Conservation (phyloP, 2,797 vertebrate genomes). For the Echiichthys vipera region DNA sequence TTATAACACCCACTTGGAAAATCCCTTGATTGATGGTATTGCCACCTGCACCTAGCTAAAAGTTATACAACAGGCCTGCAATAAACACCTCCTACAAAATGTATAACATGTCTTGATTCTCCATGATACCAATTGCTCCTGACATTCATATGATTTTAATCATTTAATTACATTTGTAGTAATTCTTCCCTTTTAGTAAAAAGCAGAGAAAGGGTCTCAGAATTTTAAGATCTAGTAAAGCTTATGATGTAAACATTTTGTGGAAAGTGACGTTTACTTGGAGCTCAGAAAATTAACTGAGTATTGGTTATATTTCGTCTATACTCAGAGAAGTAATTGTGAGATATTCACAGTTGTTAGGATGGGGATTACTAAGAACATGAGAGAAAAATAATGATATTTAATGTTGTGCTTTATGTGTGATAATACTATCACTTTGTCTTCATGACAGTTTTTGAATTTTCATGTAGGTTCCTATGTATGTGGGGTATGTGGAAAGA, state of each 20-base stretch:
- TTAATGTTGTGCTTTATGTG: background rate
- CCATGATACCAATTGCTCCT: background rate
- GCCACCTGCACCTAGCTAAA: background rate
- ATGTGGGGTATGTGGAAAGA: constrained; percentile 97
- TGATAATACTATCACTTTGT: background rate
- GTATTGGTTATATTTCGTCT: background rate
- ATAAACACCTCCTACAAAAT: background rate
- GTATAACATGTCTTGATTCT: background rate
- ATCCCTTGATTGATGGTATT: too few relatives aligned
- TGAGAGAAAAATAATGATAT: background rate
- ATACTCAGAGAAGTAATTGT: background rate
- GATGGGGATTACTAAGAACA: background rate
- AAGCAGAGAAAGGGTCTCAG: background rate
- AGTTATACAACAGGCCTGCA: background rate
- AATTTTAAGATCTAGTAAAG: constrained; percentile 1
- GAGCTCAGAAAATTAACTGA: background rate
- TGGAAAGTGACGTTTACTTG: background rate
- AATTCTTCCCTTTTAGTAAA: background rate
- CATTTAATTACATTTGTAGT: constrained; percentile 8
- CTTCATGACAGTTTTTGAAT: constrained; percentile 53
- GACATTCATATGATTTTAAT: constrained; percentile 18
- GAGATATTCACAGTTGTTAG: background rate
- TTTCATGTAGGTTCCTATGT: constrained; percentile 93
- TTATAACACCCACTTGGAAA: background rate
- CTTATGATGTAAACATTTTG: background rate